Base-by-base conservation (phyloP, 2,797 vertebrate genomes). In the Thripadectes ignobilis region DNA sequence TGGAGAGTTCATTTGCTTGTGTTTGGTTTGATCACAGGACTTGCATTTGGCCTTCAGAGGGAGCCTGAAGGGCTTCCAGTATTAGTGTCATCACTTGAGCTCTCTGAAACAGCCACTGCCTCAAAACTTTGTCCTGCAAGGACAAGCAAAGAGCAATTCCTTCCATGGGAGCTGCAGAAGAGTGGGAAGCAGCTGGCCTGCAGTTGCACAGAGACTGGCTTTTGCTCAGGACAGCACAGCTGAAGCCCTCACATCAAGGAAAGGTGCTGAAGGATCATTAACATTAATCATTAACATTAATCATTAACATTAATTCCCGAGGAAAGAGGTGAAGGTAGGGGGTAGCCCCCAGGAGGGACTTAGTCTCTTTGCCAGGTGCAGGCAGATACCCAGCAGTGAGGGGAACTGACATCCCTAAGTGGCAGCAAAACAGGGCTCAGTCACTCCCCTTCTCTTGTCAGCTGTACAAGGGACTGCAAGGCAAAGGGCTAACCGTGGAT, bases 1-100 rank as follows among this genome's bases (percentile, higher is more conserved):
- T 36, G 66, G 63, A 54, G 80, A 79, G 26, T 81, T 94, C 12
- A 52, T 76, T 67, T 93, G 76, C 55, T 95, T 61, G 43, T 36
- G 66, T 76, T 94, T 68, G 62, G 57, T 71, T 68, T 87, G 84
- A 92, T 85, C 89, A 93, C 36, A 59, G 68, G 93, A 86, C 69
- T 81, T 80, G 76, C 38, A 52, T 69, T 65, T 91, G 90, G 69
- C 88, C 65, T 93, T 92, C 63, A 24, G 43, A 76, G 26, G 15
- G 36, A 94, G 54, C 41, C 87, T 89, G 95, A 93, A 83, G 77
- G 93, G 83, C 85, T 88, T 90, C 48, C 71, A 85, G 73, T 43
- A 73, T 21, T 65, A 69, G 10, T 95, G 48, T 0, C 0, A 78
- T 83, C 89, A 95, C 74, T 80, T 73, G 69, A 80, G 65, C 78